phyloP scores from a whole-genome alignment of 2,113 vertebrate genomes.

The Limanda limanda region DNA sequence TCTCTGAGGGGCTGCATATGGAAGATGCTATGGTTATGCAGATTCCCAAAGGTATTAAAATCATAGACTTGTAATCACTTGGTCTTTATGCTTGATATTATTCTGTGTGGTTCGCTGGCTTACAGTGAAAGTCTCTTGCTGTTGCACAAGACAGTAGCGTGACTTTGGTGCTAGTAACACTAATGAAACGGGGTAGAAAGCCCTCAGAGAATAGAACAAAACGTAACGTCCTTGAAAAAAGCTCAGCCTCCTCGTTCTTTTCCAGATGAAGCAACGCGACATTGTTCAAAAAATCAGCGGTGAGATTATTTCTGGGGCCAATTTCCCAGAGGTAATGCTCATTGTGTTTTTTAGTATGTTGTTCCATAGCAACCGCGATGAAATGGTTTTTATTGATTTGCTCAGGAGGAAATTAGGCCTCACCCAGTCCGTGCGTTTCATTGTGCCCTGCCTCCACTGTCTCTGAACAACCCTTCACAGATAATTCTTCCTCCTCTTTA shows the following conservation, averaged over 20 bases:
- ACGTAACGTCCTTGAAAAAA: conserved; percentile 44
- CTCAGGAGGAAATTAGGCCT: conserved; percentile 77
- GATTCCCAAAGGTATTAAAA: conserved; percentile 68
- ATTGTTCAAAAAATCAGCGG: conserved; percentile 50
- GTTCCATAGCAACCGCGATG: conserved; percentile 75
- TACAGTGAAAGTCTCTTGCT: conserved; percentile 13
- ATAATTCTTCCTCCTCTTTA: conserved; percentile 77
- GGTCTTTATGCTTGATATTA: conserved; percentile 54
- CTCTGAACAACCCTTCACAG: conserved; percentile 58
- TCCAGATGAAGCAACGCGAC: conserved; percentile 34
- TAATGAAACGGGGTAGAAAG: conserved; percentile 48
- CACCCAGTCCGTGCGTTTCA: conserved; percentile 66
- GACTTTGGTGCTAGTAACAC: conserved; percentile 20
- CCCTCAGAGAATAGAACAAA: conserved; percentile 32
- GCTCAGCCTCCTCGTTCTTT: conserved; percentile 21
- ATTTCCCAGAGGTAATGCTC: conserved; percentile 70
- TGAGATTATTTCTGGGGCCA: conserved; percentile 55
- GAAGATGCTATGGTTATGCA: conserved; percentile 30
- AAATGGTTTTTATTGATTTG: conserved; percentile 82
- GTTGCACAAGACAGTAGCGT: conserved; percentile 23
- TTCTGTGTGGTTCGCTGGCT: conserved; percentile 50
- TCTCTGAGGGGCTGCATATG: conserved; percentile 31
- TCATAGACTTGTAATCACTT: conserved; percentile 34
- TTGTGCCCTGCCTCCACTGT: conserved; percentile 49
- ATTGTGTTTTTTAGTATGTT: conserved; percentile 76